These are phyloP conservation scores for Boloria selene DNA, from an alignment of 2,888 invertebrate genomes.

Conservation along the genomic window DNA sequence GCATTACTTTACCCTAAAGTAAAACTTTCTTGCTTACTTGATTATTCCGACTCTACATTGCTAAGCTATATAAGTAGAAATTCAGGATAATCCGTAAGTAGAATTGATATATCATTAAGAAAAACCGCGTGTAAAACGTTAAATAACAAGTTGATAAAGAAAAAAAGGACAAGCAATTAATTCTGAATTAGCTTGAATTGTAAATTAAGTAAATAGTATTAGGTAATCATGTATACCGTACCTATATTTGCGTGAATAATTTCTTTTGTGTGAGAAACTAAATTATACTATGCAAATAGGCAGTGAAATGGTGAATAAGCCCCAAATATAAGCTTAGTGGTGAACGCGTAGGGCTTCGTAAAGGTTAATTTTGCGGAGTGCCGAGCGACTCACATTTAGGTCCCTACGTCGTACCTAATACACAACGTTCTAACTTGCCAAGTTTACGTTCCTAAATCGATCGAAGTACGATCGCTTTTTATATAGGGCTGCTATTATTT, in stretches of 20 bases:
- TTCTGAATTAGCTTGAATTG: too few relatives aligned
- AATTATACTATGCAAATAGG: constrained; percentile 28
- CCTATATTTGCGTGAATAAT: background rate
- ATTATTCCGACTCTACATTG: too few relatives aligned
- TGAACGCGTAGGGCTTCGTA: constrained; percentile 53
- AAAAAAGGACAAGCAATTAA: too few relatives aligned
- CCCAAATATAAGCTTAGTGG: constrained; percentile 30
- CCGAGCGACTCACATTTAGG: constrained; percentile 36
- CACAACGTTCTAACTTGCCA: constrained; percentile 26
- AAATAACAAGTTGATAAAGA: too few relatives aligned
- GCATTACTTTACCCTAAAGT: too few relatives aligned
- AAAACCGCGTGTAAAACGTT: too few relatives aligned
- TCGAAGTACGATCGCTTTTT: constrained; percentile 37
- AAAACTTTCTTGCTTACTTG: too few relatives aligned
- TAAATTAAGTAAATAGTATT: too few relatives aligned
- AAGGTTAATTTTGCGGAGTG: constrained; percentile 51
- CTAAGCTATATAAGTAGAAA: too few relatives aligned
- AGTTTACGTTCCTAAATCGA: constrained; percentile 37
- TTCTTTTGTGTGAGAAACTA: constrained; percentile 1
- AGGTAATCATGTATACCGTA: background rate
- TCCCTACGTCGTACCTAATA: constrained; percentile 18
- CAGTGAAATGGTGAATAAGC: constrained; percentile 32
- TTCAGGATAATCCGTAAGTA: too few relatives aligned
- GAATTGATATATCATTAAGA: too few relatives aligned
- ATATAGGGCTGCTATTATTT: constrained; percentile 39